A percentile compares a stretch with the other conserved stretches of the same genome.
Conservation (phyloP, 2,113 vertebrate genomes). For the Pterocles gutturalis region DNA sequence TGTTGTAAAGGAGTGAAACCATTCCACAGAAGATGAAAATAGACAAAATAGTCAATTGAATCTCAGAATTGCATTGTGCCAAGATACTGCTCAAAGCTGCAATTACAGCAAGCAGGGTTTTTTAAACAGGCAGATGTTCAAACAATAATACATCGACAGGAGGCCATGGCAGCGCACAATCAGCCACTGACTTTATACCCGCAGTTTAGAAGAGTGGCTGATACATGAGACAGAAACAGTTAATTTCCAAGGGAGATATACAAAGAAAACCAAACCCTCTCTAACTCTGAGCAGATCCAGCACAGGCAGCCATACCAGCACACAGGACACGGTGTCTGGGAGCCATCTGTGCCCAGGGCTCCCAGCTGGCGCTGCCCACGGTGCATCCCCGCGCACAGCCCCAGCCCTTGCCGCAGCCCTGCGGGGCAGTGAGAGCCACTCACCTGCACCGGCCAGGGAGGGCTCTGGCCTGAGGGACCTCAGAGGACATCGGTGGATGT, state of each 20-base stretch:
- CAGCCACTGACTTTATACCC: not conserved
- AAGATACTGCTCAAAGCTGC: not conserved
- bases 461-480: not conserved
- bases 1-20: not conserved
- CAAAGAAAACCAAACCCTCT: not conserved
- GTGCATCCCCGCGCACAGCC: not conserved
- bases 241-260: not conserved
- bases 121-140: constrained; percentile 7
- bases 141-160: not conserved
- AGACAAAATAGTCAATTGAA: not conserved
- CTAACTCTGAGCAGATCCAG: not conserved
- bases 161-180: not conserved
- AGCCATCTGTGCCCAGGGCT: not conserved
- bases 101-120: not conserved
- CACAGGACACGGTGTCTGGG: not conserved
- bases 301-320: not conserved
- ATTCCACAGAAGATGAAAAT: not conserved
- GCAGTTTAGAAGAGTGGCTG: not conserved
- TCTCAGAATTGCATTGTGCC: not conserved
- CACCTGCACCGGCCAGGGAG: rapidly evolving
- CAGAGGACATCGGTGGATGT: rapidly evolving
- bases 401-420: rapidly evolving
- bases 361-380: not conserved
- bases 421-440: rapidly evolving
- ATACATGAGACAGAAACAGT: not conserved